Evolutionary conservation across 1,140 invertebrate species (phyloP), one percentile per base, ranked within the genome.

Genomic region (Neodiprion pinetum): DNA sequence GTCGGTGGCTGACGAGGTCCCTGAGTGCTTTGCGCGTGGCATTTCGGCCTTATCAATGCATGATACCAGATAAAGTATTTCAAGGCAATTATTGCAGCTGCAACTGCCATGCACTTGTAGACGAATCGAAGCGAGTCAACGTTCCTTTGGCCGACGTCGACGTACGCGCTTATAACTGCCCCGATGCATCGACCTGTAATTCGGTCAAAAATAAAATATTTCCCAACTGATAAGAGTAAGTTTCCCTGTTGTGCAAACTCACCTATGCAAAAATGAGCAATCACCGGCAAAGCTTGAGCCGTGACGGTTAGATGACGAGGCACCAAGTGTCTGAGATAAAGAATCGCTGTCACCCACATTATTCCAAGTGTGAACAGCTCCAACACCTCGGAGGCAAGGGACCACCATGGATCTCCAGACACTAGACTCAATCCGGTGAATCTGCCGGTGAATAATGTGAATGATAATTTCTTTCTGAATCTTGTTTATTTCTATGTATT

Each of bases 211-310:
- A 40, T 40, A 40, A 40, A 40, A 40, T 68, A 12, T 73, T 66
- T 21, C 17, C 67, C 17, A 68, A n/a, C 71, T 69, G 48, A 50
- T 49, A 28, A 72, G 65, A 66, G 72, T 23, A 61, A 11, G 67
- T 48, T 69, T 76, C 67, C 21, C 14, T 71, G 28, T 0, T 21
- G 28, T 40, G 28, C 12, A 47, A 65, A 78, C 82, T 80, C 87
- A 92, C 95, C 95, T 76, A 96, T 89, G 81, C 94, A 95, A 83
- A 95, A 96, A 85, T 96, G 95, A 50, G 95, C 91, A 75, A 95
- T 91, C 47, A 96, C 94, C 7, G 95, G 93, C 72, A 96, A 82
- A 17, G 95, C 94, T 87, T 97, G 95, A 48, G 95, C 94, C 21
- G 94, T 95, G 47, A 94, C 93, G 0, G 94, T 94, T 76, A 95